Percentiles rank a stretch among this genome's conserved stretches.
Conservation (phyloP, 2,797 vertebrate species). For the Corythornis leucogaster region DNA sequence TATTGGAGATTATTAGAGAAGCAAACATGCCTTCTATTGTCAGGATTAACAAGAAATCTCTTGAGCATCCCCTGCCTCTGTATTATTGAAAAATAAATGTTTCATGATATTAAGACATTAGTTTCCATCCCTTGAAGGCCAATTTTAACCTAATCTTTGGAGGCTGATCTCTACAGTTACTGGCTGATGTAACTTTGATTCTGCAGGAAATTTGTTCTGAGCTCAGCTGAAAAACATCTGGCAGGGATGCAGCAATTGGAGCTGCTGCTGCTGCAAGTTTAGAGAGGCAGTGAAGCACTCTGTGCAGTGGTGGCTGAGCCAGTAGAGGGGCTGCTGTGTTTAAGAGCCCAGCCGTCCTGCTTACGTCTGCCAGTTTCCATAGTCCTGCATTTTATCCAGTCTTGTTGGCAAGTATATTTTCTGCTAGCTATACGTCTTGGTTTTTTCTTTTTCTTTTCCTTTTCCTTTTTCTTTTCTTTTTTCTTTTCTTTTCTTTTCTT, state of each 20-base stretch:
- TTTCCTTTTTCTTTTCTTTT: no score
- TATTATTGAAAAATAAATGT: constrained; percentile 4
- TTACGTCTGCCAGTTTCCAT: constrained; percentile 26
- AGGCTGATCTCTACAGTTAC: constrained; percentile 3
- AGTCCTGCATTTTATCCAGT: not conserved
- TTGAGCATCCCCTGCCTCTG: not conserved
- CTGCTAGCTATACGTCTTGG: not conserved
- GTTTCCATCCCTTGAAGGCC: constrained; percentile 13
- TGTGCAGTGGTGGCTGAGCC: not conserved
- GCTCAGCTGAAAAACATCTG: constrained; percentile 51
- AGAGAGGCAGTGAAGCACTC: not conserved
- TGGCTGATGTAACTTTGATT: constrained; percentile 47
- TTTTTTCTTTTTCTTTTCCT: no score
- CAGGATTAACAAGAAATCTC: not conserved
- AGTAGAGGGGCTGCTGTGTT: not conserved
- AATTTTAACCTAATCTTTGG: constrained; percentile 24
- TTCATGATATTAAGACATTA: not conserved
- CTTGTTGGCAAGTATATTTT: not conserved
- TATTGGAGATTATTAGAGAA: not conserved
- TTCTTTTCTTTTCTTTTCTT: no score
- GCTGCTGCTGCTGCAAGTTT: not conserved
- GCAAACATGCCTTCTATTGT: not conserved
- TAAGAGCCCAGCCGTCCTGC: constrained; percentile 29
- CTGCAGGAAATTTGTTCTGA: constrained; percentile 33
- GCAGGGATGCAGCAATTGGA: constrained; percentile 10